Evolutionary conservation across 2,888 invertebrate genomes (phyloP), one percentile per base, ranked within the genome.

Genomic region (Pemphredon lugubris): DNA sequence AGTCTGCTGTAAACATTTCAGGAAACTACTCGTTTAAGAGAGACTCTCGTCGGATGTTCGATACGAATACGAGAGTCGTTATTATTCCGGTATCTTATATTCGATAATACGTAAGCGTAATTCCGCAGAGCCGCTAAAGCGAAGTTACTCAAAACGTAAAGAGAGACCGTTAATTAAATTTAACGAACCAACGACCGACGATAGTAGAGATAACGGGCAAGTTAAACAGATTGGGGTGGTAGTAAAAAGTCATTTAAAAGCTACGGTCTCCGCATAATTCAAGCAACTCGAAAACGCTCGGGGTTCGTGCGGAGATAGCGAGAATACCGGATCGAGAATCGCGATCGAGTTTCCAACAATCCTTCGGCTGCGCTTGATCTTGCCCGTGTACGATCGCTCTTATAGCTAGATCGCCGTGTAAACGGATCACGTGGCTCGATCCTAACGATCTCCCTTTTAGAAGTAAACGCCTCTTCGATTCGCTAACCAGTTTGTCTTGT

Each of bases 381-480:
- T 73, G 48, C 53, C 45, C 60, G 50, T 60, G 64, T 44, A 57
- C 69, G 70, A 60, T 70, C 47, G 32, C 3, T 30, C 44, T 40
- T 9, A 21, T 47, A 30, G n/a, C 42, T 21, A 32, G 16, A 53
- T 42, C 51, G 37, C 45, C 54, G 71, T 34, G 73, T 58, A 61
- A 66, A 71, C 65, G 73, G 50, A 34, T 58, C 61, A 16, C 71
- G 61, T 47, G 39, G 54, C 61, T 59, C 71, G 61, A 45, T 58
- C 66, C 61, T 66, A 71, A 73, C 54, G 71, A 71, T 73, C 55
- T 61, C 65, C 71, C 60, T 71, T 73, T 73, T 66, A 40, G 71
- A 65, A 50, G 47, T 47, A 50, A 26, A 57, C 51, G 40, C 32
- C 37, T 23, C 20, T 26, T 7, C 50, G 54, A 40, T 47, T 48